Percentiles rank a stretch among this genome's conserved stretches.
phyloP scores from a whole-genome alignment of 1,140 invertebrate species.

The Tetramorium alpestre region DNA sequence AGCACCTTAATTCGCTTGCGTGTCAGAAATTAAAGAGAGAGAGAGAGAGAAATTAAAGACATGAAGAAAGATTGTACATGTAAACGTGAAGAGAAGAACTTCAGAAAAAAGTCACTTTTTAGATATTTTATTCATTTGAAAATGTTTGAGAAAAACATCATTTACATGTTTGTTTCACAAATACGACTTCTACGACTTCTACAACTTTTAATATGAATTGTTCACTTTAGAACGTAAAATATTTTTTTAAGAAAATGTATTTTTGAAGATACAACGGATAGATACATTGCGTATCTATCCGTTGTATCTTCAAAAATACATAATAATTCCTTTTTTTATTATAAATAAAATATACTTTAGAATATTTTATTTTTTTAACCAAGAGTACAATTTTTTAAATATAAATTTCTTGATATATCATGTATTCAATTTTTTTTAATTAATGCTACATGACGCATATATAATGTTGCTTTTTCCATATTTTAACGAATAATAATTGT shows the following conservation, averaged over 20 bases:
- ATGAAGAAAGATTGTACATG: not conserved
- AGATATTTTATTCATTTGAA: slow-evolving; percentile 22
- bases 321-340: slow-evolving; percentile 1
- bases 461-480: not conserved
- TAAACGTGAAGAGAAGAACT: not conserved
- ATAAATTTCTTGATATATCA: not conserved
- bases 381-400: not conserved
- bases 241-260: not conserved
- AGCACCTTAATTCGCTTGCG: not conserved
- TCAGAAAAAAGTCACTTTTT: not conserved
- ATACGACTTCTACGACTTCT: not conserved
- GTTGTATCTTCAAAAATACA: too few species aligned
- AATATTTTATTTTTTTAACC: not conserved
- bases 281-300: too few species aligned
- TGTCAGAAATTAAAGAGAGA: slow-evolving; percentile 23
- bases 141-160: not conserved
- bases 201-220: not conserved
- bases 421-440: slow-evolving; percentile 10
- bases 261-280: not conserved
- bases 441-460: not conserved
- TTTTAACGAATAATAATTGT: not conserved
- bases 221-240: not conserved
- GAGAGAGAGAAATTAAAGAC: too few species aligned
- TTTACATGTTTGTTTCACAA: slow-evolving; percentile 1
- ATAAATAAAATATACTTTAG: not conserved